Evolutionary conservation across 2,113 vertebrate species (phyloP).

Genomic region (Mellivora capensis): DNA sequence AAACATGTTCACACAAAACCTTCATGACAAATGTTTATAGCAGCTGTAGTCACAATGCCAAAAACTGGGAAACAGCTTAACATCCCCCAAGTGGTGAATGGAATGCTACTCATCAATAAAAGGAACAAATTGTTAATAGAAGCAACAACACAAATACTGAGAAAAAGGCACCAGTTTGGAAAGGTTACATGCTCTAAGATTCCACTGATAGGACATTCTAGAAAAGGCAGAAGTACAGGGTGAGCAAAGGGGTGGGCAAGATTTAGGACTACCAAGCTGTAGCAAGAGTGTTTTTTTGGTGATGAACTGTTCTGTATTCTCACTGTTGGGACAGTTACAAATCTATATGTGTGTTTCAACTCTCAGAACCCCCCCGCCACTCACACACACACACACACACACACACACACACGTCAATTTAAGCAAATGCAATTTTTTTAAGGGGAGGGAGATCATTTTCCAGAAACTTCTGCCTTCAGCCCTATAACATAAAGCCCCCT

Average conservation of each 20-base stretch:
- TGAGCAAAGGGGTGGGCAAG: background rate
- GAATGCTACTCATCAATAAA: background rate
- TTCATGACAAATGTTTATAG: background rate
- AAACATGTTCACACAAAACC: background rate
- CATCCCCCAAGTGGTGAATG: background rate
- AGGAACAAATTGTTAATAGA: background rate
- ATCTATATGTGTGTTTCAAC: background rate
- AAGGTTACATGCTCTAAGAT: background rate
- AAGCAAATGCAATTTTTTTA: background rate
- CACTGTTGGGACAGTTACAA: background rate
- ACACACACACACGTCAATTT: background rate
- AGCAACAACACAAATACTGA: background rate
- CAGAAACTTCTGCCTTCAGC: background rate
- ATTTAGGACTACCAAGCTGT: background rate
- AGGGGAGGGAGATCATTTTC: background rate
- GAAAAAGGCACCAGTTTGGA: background rate
- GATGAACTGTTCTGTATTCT: background rate
- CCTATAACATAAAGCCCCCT: background rate
- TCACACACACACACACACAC: background rate
- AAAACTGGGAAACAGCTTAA: background rate
- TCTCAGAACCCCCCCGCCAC: background rate
- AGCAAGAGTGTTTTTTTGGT: background rate
- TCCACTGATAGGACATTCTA: background rate
- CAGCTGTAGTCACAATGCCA: background rate
- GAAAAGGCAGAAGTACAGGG: background rate